These are phyloP conservation scores for Antheraea yamamai DNA, from an alignment of 2,888 invertebrate species.

Conservation along the genomic window DNA sequence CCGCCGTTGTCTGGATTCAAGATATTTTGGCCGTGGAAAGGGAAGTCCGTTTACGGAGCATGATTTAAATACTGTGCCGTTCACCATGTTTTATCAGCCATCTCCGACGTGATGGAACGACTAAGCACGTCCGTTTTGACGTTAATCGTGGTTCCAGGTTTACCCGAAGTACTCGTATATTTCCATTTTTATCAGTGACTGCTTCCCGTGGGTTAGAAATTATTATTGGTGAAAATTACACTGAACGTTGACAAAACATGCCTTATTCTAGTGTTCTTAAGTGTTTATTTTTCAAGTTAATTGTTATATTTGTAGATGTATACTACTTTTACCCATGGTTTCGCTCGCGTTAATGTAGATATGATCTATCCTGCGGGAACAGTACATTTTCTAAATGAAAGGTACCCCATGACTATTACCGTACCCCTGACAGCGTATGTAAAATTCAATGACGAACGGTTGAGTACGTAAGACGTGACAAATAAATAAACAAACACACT, in stretches of 20 bases:
- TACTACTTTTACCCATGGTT: too few species aligned
- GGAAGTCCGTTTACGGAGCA: constrained; percentile 51
- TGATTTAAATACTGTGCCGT: constrained; percentile 69
- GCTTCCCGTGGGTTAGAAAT: constrained; percentile 12
- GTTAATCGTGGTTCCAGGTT: constrained; percentile 28
- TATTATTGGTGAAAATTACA: not conserved
- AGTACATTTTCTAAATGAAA: too few species aligned
- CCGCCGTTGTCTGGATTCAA: constrained; percentile 37
- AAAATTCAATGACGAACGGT: too few species aligned
- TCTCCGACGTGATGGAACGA: constrained; percentile 65
- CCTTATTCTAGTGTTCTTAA: not conserved
- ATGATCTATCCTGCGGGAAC: too few species aligned
- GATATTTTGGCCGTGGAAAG: constrained; percentile 45
- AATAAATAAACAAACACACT: too few species aligned
- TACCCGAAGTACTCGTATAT: constrained; percentile 16
- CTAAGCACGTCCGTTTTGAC: constrained; percentile 48
- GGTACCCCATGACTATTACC: too few species aligned
- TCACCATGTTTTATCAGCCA: constrained; percentile 68
- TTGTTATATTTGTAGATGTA: not conserved
- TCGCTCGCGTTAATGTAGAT: too few species aligned
- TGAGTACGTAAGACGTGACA: too few species aligned
- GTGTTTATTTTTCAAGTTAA: not conserved
- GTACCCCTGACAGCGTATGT: too few species aligned
- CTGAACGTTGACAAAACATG: not conserved
- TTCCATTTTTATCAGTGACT: constrained; percentile 20